phyloP scores from a whole-genome alignment of 2,888 invertebrate genomes.

The Lithophane semibrunnea region DNA sequence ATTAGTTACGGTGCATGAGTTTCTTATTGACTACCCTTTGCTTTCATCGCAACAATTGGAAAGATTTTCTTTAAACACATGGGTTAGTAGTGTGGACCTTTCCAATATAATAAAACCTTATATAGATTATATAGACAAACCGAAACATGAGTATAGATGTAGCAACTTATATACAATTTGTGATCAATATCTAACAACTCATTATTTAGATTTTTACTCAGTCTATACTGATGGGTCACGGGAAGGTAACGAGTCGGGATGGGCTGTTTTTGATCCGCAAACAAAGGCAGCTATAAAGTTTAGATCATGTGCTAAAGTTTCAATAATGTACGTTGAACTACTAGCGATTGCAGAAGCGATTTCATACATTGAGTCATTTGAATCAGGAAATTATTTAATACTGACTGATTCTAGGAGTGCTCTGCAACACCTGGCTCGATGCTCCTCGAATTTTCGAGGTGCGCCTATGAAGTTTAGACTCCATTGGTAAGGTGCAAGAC shows the following conservation, averaged over 20 bases:
- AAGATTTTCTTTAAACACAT: neutral
- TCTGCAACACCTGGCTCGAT: neutral
- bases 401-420: neutral
- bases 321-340: neutral
- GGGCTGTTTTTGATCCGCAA: neutral
- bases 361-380: neutral
- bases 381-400: neutral
- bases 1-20: neutral
- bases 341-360: neutral
- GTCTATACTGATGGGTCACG: neutral
- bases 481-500: neutral
- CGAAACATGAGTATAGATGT: too few relatives aligned
- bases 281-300: neutral
- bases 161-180: too few relatives aligned
- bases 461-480: neutral
- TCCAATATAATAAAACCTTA: too few relatives aligned
- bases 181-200: too few relatives aligned
- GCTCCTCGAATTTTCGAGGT: neutral
- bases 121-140: too few relatives aligned
- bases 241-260: neutral
- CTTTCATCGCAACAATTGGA: neutral
- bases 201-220: neutral
- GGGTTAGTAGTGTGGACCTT: too few relatives aligned
- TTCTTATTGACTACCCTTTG: neutral
- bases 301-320: neutral